Conservation (phyloP, 2,797 vertebrate genomes). For the Propithecus perrieri region DNA sequence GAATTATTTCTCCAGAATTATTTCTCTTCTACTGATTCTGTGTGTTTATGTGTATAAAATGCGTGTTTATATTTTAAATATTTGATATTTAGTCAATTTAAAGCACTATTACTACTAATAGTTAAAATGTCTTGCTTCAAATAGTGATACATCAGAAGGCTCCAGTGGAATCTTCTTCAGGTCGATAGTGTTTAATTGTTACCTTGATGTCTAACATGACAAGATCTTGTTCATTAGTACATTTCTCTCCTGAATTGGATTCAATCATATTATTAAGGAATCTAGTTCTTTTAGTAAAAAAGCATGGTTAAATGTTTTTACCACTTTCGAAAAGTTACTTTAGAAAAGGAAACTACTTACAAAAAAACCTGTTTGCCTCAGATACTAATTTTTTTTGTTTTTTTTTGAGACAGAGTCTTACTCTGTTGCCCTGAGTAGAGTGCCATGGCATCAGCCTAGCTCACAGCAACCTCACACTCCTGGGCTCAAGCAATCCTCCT, state of each 20-base stretch:
- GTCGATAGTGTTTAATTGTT: not conserved
- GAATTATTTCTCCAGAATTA: not conserved
- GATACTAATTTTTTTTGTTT: not conserved
- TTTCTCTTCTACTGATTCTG: not conserved
- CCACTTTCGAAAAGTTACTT: not conserved
- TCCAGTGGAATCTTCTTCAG: not conserved
- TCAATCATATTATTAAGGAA: not conserved
- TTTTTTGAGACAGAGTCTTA: too few species aligned
- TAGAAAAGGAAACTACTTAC: not conserved
- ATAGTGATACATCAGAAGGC: not conserved
- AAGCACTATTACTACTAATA: not conserved
- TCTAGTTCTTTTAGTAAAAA: not conserved
- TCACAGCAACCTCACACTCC: too few species aligned
- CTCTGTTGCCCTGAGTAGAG: too few species aligned
- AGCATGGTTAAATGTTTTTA: not conserved
- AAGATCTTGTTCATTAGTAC: not conserved
- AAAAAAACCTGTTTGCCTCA: not conserved
- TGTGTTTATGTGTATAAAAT: not conserved
- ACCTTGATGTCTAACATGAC: not conserved
- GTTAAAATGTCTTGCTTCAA: not conserved
- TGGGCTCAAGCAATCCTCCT: too few species aligned
- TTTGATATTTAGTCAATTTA: not conserved
- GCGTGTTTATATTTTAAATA: not conserved
- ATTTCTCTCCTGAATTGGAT: not conserved
- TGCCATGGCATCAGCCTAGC: too few species aligned